Evolutionary conservation across 2,113 vertebrate species (phyloP).

Genomic region (Ginglymostoma cirratum): DNA sequence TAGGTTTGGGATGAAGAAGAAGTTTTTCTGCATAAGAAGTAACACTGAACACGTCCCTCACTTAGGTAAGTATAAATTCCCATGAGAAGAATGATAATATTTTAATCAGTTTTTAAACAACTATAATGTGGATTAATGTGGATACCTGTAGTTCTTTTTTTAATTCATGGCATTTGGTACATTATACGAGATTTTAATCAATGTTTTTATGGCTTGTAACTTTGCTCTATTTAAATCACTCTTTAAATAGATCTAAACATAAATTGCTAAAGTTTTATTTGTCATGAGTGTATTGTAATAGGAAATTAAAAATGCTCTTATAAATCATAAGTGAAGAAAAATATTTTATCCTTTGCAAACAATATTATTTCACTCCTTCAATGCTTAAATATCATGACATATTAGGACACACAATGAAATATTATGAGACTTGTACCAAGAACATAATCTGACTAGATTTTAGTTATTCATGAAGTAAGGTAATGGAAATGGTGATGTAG

Average conservation of each 20-base stretch:
- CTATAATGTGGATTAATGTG: background rate
- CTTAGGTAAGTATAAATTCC: background rate
- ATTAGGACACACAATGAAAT: background rate
- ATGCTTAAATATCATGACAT: background rate
- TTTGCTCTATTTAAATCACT: background rate
- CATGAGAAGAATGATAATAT: background rate
- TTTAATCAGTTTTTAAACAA: background rate
- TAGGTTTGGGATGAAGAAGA: background rate
- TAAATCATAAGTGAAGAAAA: background rate
- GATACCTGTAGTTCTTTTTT: background rate
- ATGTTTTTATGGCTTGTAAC: background rate
- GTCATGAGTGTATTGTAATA: background rate
- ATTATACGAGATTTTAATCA: background rate
- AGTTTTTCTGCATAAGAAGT: background rate
- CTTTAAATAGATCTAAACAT: background rate
- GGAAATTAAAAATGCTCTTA: background rate
- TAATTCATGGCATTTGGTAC: background rate
- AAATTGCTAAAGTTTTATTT: background rate
- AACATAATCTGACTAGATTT: background rate
- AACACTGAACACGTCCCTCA: background rate
- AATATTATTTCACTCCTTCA: background rate
- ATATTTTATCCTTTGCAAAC: background rate
- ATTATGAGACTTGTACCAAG: background rate
- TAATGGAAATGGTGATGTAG: background rate
- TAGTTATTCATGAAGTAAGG: background rate